These are phyloP conservation scores for Crematogaster levior DNA, from an alignment of 2,888 invertebrate genomes.

Conservation along the genomic window DNA sequence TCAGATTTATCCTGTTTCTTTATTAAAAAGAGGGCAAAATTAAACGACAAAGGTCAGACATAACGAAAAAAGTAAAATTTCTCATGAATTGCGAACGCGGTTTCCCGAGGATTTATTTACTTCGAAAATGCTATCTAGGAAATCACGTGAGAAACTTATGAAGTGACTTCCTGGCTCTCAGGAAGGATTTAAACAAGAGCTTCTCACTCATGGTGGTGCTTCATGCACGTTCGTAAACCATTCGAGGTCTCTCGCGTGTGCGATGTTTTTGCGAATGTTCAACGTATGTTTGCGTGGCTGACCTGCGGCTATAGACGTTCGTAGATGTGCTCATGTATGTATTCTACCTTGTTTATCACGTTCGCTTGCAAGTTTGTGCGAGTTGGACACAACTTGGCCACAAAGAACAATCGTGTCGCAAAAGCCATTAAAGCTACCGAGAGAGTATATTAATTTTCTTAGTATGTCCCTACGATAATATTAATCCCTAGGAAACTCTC, in stretches of 20 bases:
- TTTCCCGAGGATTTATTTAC: slow-evolving; percentile 30
- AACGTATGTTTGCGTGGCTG: slow-evolving; percentile 33
- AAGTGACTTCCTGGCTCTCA: background rate
- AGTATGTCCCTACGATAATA: background rate
- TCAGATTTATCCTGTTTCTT: background rate
- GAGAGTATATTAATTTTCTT: slow-evolving; percentile 38
- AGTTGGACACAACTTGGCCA: slow-evolving; percentile 10
- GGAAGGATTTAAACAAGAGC: slow-evolving; percentile 39
- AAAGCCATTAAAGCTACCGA: background rate
- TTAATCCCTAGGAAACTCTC: background rate
- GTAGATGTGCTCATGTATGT: slow-evolving; percentile 18
- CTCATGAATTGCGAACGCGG: background rate
- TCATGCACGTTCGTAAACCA: slow-evolving; percentile 21
- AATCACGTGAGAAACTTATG: slow-evolving; percentile 22
- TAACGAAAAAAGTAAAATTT: background rate
- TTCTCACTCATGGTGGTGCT: slow-evolving; percentile 26
- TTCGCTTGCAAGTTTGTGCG: slow-evolving; percentile 20
- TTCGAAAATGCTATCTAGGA: slow-evolving; percentile 14
- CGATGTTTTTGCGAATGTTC: slow-evolving; percentile 47
- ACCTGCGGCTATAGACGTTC: slow-evolving; percentile 30
- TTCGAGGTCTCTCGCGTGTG: slow-evolving; percentile 6
- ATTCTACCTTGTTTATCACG: slow-evolving; percentile 2
- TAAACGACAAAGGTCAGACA: background rate
- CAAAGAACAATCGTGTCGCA: slow-evolving; percentile 35
- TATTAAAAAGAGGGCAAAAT: background rate